phyloP scores from a whole-genome alignment of 2,113 vertebrate species.

The zebrafish (Danio rerio) region GRCz12tu NC_133186.1:30320501-30321000 shows the following conservation, averaged over 20 bases:
- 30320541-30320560: not conserved
- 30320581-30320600: not conserved
- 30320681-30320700: not conserved
- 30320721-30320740: not conserved
- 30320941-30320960: not conserved
- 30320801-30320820: not conserved
- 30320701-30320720: not conserved
- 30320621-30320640: constrained; percentile 1
- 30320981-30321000: not conserved
- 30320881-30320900: not conserved
- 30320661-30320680: too few species aligned
- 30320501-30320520: not conserved
- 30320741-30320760: not conserved
- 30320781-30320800: not conserved
- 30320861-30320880: not conserved
- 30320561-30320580: constrained; percentile 13
- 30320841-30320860: not conserved
- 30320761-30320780: not conserved
- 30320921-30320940: not conserved
- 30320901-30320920: not conserved
- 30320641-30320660: not conserved
- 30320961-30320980: not conserved
- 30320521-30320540: not conserved
- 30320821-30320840: not conserved
- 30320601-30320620: not conserved